Conservation (phyloP, 2,888 invertebrate species). For the Isotomurus palustris region DNA sequence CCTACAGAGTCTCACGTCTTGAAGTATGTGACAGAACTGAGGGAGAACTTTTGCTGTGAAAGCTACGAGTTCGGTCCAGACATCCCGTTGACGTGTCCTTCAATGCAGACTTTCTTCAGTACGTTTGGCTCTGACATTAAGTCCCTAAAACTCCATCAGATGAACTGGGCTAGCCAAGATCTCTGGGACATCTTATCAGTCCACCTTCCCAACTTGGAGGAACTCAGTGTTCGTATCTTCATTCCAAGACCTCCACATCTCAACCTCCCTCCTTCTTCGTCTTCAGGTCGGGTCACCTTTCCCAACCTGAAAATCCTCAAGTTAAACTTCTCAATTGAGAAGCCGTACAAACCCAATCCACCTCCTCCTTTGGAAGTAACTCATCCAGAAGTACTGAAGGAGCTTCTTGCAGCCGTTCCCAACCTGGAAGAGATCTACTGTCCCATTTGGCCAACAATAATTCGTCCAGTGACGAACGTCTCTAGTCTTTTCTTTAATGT, state of each 20-base stretch:
- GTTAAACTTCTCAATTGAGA: conserved; percentile 30
- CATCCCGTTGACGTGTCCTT: conserved; percentile 11
- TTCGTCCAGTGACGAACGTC: conserved; percentile 30
- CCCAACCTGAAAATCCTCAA: conserved; percentile 17
- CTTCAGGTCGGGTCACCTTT: background rate
- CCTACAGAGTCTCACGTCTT: conserved; percentile 5
- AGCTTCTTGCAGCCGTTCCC: conserved; percentile 31
- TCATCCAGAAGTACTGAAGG: conserved; percentile 24
- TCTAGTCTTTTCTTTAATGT: conserved; percentile 30
- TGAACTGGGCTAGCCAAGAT: conserved; percentile 22
- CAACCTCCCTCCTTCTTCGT: background rate
- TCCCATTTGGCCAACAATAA: conserved; percentile 35
- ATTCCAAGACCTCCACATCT: conserved; percentile 27
- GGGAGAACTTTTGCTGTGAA: conserved; percentile 25
- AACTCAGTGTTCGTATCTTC: conserved; percentile 29
- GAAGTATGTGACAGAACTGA: conserved; percentile 15
- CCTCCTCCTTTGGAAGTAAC: conserved; percentile 28
- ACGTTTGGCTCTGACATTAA: conserved; percentile 19
- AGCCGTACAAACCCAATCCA: conserved; percentile 18
- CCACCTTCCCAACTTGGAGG: conserved; percentile 21
- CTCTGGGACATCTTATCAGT: conserved; percentile 23
- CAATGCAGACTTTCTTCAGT: conserved; percentile 17
- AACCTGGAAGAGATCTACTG: conserved; percentile 29
- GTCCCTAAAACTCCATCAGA: conserved; percentile 30
- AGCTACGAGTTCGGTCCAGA: conserved; percentile 29